These are phyloP conservation scores for Probosciger aterrimus DNA, from an alignment of 2,113 vertebrate species.

Conservation along the genomic window DNA sequence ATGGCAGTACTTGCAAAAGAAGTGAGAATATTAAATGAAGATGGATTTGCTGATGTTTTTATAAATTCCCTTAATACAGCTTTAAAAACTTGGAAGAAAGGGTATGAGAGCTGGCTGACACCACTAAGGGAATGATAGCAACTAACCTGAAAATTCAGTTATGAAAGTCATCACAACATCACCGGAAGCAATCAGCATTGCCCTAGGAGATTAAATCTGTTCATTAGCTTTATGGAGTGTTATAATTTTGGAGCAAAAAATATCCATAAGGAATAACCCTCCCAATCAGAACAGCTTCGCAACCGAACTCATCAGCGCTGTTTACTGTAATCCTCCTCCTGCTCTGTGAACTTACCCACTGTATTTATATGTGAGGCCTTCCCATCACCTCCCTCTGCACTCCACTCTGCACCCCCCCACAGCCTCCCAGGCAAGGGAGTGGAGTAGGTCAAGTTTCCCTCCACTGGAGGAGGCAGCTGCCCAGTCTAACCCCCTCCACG, in stretches of 20 bases:
- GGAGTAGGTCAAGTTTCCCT: background rate
- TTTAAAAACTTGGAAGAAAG: background rate
- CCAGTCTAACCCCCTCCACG: too few relatives aligned
- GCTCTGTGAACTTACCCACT: background rate
- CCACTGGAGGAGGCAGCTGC: accelerated
- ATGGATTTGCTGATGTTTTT: background rate
- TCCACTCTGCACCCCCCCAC: background rate
- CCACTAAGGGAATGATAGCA: background rate
- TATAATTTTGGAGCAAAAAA: background rate
- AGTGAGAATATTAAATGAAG: background rate
- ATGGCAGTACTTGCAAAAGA: background rate
- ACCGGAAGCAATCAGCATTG: slow-evolving; percentile 6
- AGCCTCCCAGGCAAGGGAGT: background rate
- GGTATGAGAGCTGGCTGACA: background rate
- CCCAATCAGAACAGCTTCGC: background rate
- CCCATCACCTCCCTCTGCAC: accelerated
- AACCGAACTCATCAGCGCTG: background rate
- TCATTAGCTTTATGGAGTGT: background rate
- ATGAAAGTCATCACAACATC: background rate
- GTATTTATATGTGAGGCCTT: background rate
- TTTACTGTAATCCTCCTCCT: background rate
- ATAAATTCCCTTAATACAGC: background rate
- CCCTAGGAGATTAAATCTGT: background rate
- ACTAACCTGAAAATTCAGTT: background rate
- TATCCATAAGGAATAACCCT: background rate